Percentiles rank a stretch among this genome's conserved stretches.
These are phyloP conservation scores for Spilosoma lubricipeda DNA, from an alignment of 2,888 invertebrate species.

Conservation along the genomic window DNA sequence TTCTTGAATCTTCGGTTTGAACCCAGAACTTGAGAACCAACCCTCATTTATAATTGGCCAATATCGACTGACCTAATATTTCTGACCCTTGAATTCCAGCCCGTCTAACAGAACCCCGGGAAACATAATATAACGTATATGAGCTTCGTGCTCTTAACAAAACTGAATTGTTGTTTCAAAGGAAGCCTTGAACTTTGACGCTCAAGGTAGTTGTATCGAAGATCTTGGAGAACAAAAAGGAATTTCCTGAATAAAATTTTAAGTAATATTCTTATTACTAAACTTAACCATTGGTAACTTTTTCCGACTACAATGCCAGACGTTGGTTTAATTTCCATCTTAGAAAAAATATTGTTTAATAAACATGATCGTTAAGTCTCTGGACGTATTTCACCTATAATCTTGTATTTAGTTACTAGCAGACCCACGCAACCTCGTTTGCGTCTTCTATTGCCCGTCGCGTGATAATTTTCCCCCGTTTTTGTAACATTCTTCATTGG, in stretches of 20 bases:
- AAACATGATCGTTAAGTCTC: no score
- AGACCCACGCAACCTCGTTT: no score
- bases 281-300: neutral
- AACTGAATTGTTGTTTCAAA: constrained; percentile 17
- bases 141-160: constrained; percentile 10
- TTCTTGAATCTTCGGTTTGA: neutral
- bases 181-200: constrained; percentile 8
- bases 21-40: constrained; percentile 5
- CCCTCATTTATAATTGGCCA: constrained; percentile 3
- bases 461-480: no score
- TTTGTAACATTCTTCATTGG: no score
- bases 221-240: constrained; percentile 24
- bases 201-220: constrained; percentile 24
- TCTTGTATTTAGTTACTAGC: no score
- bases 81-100: constrained; percentile 13
- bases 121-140: constrained; percentile 9
- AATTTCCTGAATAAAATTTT: neutral
- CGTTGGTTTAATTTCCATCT: no score
- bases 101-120: constrained; percentile 3
- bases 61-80: constrained; percentile 13
- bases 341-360: no score
- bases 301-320: no score
- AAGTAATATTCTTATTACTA: neutral
- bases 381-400: no score
- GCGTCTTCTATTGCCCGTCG: no score